Evolutionary conservation across 2,113 vertebrate species (phyloP).

Genomic region (Otus sunia): DNA sequence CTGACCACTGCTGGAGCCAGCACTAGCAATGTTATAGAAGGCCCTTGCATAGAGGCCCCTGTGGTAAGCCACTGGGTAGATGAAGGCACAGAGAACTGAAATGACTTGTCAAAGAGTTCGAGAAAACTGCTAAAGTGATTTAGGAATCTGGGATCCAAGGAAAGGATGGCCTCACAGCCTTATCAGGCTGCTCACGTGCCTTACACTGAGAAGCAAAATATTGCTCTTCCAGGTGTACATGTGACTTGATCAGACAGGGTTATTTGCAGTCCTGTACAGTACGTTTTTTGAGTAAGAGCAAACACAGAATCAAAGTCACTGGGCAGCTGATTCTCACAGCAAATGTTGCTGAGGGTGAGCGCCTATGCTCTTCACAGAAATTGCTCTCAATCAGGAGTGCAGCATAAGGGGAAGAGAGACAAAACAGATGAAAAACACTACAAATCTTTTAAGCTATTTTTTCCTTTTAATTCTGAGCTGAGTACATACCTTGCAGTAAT

Average conservation of each 20-base stretch:
- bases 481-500: background rate
- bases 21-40: background rate
- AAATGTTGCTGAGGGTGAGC: accelerated
- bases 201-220: background rate
- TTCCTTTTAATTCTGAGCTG: background rate
- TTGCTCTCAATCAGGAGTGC: accelerated
- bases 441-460: accelerated
- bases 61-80: background rate
- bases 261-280: background rate
- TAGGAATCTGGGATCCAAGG: background rate
- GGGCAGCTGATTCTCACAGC: accelerated
- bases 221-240: accelerated
- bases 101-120: background rate
- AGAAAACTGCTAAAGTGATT: background rate
- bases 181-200: background rate
- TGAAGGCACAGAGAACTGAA: background rate
- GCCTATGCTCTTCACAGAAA: accelerated
- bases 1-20: background rate
- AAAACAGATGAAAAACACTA: accelerated
- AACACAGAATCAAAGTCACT: accelerated
- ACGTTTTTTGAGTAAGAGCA: accelerated
- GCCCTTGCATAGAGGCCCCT: background rate
- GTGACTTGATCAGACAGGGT: accelerated
- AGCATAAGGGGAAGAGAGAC: accelerated
- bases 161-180: background rate